Evolutionary conservation across 35 echinoderm and acorn worm species (phyloP).

Genomic region (Acanthaster planci): DNA sequence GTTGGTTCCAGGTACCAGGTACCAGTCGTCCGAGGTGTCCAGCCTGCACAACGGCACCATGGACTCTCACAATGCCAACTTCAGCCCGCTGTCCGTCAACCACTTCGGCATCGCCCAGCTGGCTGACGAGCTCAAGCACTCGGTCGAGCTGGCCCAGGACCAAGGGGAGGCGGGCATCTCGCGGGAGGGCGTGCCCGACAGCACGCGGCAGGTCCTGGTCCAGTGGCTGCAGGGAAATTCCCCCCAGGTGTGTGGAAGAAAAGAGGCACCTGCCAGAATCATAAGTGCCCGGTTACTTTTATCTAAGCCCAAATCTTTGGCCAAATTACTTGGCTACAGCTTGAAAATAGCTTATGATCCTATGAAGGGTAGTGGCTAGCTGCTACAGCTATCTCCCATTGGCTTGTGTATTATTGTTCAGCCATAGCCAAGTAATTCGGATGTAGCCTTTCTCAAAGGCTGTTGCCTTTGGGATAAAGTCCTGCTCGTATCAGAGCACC

Average conservation of each 20-base stretch:
- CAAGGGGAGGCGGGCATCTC: slow-evolving; percentile 57
- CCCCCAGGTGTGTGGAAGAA: not conserved
- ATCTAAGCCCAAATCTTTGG: too few species aligned
- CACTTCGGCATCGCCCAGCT: slow-evolving; percentile 69
- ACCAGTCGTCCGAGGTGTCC: slow-evolving; percentile 57
- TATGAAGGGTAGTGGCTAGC: too few species aligned
- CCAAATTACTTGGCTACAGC: too few species aligned
- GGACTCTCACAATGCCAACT: slow-evolving; percentile 63
- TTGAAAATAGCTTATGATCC: too few species aligned
- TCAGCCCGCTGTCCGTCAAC: slow-evolving; percentile 38
- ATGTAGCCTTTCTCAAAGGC: too few species aligned
- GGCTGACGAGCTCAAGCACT: slow-evolving; percentile 60
- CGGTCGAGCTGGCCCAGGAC: slow-evolving; percentile 71
- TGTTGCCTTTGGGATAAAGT: too few species aligned
- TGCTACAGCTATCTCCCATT: too few species aligned
- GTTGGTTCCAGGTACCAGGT: slow-evolving; percentile 30
- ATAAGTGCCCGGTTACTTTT: too few species aligned
- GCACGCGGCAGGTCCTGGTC: slow-evolving; percentile 56
- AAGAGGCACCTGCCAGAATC: not conserved
- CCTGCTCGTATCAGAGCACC: too few species aligned
- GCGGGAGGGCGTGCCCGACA: slow-evolving; percentile 68
- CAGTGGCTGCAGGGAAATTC: slow-evolving; percentile 62
- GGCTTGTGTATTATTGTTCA: too few species aligned
- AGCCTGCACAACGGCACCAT: slow-evolving; percentile 72
- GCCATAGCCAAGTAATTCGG: too few species aligned